These are phyloP conservation scores for Ptychodera flava DNA, from an alignment of 35 echinoderm and acorn worm genomes.

Conservation along the genomic window DNA sequence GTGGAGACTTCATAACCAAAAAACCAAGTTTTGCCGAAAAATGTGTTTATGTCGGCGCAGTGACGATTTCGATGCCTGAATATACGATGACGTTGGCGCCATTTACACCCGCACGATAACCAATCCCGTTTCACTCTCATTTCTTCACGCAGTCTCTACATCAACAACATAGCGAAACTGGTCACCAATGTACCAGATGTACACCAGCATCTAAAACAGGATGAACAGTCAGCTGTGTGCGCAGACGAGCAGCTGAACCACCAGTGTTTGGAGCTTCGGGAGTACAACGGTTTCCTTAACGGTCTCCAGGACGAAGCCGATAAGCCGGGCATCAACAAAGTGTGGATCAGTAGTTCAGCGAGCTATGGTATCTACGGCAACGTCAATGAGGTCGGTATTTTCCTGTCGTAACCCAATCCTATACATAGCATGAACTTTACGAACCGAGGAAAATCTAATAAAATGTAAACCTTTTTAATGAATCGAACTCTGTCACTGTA, in stretches of 20 bases:
- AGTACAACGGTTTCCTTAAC: constrained; percentile 40
- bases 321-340: not conserved
- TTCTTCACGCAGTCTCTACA: not conserved
- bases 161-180: not conserved
- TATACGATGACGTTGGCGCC: too few species aligned
- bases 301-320: constrained; percentile 30
- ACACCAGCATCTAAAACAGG: not conserved
- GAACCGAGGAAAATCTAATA: too few species aligned
- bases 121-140: too few species aligned
- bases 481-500: too few species aligned
- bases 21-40: too few species aligned
- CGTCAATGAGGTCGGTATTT: constrained; percentile 38
- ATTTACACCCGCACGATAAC: too few species aligned
- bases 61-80: too few species aligned
- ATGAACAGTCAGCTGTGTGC: not conserved
- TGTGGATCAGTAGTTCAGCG: constrained; percentile 71
- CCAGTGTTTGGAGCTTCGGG: not conserved
- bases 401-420: too few species aligned
- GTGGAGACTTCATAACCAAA: too few species aligned
- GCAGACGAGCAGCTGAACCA: not conserved
- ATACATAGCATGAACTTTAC: too few species aligned
- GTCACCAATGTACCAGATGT: not conserved
- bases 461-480: too few species aligned
- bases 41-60: too few species aligned
- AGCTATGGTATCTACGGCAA: constrained; percentile 77